phyloP scores from a whole-genome alignment of 1,140 invertebrate genomes.

The Bombus ignitus region DNA sequence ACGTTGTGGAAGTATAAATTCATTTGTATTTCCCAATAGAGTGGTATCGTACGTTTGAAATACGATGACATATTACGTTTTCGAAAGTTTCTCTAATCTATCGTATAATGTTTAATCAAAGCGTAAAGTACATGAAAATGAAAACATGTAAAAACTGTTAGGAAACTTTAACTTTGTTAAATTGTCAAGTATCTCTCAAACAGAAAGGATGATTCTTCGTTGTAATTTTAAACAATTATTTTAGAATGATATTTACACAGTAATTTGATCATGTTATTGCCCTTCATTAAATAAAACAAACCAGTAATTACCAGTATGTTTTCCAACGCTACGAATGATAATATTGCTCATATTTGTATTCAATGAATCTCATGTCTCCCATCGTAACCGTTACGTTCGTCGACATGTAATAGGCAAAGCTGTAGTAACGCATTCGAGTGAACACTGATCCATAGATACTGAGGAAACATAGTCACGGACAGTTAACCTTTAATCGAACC shows the following conservation, averaged over 20 bases:
- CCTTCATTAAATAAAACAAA: neutral
- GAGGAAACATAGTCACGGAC: neutral
- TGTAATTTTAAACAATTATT: neutral
- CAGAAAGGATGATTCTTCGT: neutral
- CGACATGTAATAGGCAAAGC: neutral
- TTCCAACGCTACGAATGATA: neutral
- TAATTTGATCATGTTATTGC: too few relatives aligned
- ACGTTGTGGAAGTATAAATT: neutral
- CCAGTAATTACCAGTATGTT: neutral
- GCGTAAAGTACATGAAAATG: neutral
- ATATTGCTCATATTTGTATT: neutral
- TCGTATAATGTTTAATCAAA: neutral
- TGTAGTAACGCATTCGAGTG: neutral
- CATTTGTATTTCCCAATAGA: neutral
- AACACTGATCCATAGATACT: neutral
- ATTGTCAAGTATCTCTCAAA: neutral
- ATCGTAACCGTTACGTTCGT: neutral
- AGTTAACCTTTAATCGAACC: neutral
- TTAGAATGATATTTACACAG: neutral
- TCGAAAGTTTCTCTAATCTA: neutral
- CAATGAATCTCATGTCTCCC: neutral
- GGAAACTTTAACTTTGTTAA: neutral
- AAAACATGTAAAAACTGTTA: neutral
- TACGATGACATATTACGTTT: neutral
- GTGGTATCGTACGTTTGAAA: neutral